phyloP scores from a whole-genome alignment of 1,140 invertebrate genomes.

The Semibalanus balanoides region DNA sequence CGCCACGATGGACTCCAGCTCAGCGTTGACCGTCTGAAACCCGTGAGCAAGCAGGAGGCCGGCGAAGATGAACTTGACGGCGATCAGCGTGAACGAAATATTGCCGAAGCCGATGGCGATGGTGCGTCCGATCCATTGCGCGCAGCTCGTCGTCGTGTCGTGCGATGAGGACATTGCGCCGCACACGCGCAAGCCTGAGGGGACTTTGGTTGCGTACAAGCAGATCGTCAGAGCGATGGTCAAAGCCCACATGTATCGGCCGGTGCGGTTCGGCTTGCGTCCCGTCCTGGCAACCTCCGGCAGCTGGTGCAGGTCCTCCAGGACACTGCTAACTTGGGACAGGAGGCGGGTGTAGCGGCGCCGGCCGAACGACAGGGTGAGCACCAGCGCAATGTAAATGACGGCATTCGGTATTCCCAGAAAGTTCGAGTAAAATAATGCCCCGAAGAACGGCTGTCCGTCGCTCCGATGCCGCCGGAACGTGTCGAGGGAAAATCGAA shows the following conservation, averaged over 20 bases:
- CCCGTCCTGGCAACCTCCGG: no score
- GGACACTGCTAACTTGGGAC: no score
- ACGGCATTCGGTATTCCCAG: neutral
- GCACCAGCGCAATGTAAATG: neutral
- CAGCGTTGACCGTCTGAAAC: neutral
- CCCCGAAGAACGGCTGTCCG: neutral
- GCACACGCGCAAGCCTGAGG: neutral
- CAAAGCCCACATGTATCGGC: neutral
- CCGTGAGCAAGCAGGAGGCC: neutral
- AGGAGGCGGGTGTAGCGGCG: no score
- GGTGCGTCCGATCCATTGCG: neutral
- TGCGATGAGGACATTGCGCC: no score
- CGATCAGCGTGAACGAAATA: neutral
- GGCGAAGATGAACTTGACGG: neutral
- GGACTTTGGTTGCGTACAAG: neutral
- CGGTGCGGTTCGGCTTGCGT: no score
- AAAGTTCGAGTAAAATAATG: neutral
- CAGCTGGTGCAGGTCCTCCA: no score
- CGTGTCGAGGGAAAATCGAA: neutral
- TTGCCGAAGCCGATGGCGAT: neutral
- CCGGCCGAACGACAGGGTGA: no score
- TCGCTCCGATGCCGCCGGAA: neutral
- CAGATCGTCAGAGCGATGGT: neutral
- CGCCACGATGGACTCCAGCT: neutral
- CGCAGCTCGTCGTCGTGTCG: neutral